These are phyloP conservation scores for Nymphalis urticae DNA, from an alignment of 2,888 invertebrate genomes.

Conservation along the genomic window DNA sequence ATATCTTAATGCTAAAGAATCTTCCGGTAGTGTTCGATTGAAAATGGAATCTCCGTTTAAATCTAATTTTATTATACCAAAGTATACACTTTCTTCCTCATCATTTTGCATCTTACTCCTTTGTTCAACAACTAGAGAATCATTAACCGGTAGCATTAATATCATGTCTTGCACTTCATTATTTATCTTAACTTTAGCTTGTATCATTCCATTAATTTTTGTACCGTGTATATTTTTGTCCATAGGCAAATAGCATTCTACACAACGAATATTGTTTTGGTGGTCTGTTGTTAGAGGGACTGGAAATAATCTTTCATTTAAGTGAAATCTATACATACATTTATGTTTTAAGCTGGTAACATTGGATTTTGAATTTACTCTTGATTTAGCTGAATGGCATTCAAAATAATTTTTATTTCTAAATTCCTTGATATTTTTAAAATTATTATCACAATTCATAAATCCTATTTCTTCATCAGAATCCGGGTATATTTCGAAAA, in stretches of 20 bases:
- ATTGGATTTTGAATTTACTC: conserved; percentile 51
- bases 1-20: conserved; percentile 71
- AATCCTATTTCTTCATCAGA: conserved; percentile 49
- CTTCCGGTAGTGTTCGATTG: conserved; percentile 53
- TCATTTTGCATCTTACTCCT: conserved; percentile 48
- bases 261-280: conserved; percentile 71
- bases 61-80: conserved; percentile 66
- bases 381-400: conserved; percentile 78
- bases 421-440: conserved; percentile 69
- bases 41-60: conserved; percentile 60
- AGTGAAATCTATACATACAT: conserved; percentile 79
- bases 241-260: conserved; percentile 74
- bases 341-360: conserved; percentile 61
- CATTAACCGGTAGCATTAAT: conserved; percentile 64
- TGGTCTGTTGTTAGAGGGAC: conserved; percentile 73
- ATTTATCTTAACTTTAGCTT: conserved; percentile 67
- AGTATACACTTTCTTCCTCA: conserved; percentile 59
- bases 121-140: conserved; percentile 64
- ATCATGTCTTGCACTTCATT: conserved; percentile 58
- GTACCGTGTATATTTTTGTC: conserved; percentile 42
- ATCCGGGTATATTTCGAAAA: conserved; percentile 48
- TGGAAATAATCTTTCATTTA: conserved; percentile 82
- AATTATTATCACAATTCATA: conserved; percentile 50
- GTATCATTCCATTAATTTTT: conserved; percentile 66
- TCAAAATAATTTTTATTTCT: conserved; percentile 83